Evolutionary conservation across 2,113 vertebrate species (phyloP).

Genomic region (Etia nguti): DNA sequence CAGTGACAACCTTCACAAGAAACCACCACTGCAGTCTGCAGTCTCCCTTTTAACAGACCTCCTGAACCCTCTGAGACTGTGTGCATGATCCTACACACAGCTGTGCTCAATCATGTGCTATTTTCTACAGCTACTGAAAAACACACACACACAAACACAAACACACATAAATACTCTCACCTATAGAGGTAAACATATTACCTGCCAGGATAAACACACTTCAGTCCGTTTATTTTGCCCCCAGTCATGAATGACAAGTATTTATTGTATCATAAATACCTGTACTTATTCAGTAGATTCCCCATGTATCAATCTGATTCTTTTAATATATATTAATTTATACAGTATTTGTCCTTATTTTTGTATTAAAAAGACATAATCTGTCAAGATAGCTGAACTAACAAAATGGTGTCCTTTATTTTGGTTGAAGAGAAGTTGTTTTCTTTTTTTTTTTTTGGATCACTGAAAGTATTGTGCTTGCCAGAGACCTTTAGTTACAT

Average conservation of each 20-base stretch:
- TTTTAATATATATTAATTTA: conserved; percentile 99
- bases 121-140: conserved; percentile 65
- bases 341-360: conserved; percentile 94
- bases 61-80: conserved; percentile 51
- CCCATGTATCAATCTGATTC: conserved; percentile 88
- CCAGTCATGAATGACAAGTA: conserved; percentile 88
- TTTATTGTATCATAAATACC: conserved; percentile 98
- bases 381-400: conserved; percentile 85
- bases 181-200: conserved; percentile 81
- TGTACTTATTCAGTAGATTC: conserved; percentile 92
- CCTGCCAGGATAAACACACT: conserved; percentile 75
- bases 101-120: conserved; percentile 27
- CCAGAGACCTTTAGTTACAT: conserved; percentile 77
- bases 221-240: conserved; percentile 40
- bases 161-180: conserved; percentile 65
- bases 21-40: conserved; percentile 37
- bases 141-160: conserved; percentile 29
- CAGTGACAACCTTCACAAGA: conserved; percentile 1
- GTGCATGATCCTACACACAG: conserved; percentile 44
- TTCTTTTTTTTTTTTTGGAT: conserved; percentile 66
- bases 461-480: conserved; percentile 78
- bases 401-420: conserved; percentile 84
- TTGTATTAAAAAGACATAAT: conserved; percentile 88
- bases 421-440: conserved; percentile 71
- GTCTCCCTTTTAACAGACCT: conserved; percentile 23